Evolutionary conservation across 2,113 vertebrate genomes (phyloP).

Genomic region (Eurypyga helias): DNA sequence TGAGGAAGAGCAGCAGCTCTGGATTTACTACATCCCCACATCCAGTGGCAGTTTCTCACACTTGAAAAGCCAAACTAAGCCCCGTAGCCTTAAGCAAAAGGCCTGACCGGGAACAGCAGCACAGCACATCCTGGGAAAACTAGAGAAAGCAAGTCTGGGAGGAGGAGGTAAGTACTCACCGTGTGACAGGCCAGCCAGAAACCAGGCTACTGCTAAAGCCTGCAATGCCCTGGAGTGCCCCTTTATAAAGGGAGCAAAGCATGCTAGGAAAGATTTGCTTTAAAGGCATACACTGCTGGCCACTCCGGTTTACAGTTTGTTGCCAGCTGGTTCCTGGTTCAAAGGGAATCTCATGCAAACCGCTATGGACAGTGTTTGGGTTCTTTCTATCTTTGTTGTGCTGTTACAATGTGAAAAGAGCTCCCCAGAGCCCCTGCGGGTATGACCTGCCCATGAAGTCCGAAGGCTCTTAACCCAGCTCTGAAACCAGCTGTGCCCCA

Average conservation of each 20-base stretch:
- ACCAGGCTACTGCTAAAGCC: rapidly evolving
- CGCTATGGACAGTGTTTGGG: neutral
- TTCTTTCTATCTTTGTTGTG: neutral
- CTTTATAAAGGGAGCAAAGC: neutral
- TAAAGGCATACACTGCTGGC: neutral
- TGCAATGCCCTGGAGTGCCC: neutral
- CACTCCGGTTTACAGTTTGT: neutral
- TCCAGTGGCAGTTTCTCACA: neutral
- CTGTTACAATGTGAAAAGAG: neutral
- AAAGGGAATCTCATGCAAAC: neutral
- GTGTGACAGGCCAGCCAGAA: rapidly evolving
- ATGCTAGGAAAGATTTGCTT: neutral
- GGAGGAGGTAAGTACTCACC: neutral
- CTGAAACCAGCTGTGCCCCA: neutral
- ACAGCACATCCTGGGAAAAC: rapidly evolving
- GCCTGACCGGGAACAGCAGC: neutral
- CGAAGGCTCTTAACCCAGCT: neutral
- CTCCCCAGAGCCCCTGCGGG: neutral
- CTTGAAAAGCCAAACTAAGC: neutral
- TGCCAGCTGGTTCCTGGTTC: neutral
- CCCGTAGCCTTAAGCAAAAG: neutral
- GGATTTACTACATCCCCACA: neutral
- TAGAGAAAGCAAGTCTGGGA: neutral
- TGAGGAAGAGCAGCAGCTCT: neutral
- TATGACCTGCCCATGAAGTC: neutral